phyloP scores from a whole-genome alignment of 1,140 invertebrate genomes.

The Ctenoplectra terminalis region DNA sequence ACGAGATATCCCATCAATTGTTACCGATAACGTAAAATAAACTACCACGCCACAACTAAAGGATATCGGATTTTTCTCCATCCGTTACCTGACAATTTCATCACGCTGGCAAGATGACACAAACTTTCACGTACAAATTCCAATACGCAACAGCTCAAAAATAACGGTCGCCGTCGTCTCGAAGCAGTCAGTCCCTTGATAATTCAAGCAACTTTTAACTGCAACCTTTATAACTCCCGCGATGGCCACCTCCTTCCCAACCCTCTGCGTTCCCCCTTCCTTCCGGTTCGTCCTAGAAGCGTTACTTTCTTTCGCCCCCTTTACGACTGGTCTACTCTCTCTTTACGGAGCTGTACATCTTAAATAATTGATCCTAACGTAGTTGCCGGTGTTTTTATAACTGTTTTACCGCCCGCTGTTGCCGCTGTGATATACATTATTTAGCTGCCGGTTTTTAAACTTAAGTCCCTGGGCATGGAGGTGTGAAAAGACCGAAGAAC shows the following conservation, averaged over 20 bases:
- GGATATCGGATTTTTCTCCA: neutral
- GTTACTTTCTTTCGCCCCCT: conserved; percentile 75
- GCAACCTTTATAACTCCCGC: conserved; percentile 77
- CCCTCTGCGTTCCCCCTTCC: conserved; percentile 43
- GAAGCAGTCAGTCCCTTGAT: conserved; percentile 73
- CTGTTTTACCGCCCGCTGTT: conserved; percentile 81
- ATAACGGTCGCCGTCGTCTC: conserved; percentile 53
- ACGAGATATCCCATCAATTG: neutral
- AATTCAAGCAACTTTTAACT: conserved; percentile 81
- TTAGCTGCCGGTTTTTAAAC: conserved; percentile 81
- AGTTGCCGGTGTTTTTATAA: conserved; percentile 83
- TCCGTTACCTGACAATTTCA: conserved; percentile 16
- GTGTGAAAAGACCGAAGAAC: conserved; percentile 73
- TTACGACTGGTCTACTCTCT: conserved; percentile 79
- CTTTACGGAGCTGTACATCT: conserved; percentile 75
- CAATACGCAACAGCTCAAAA: conserved; percentile 57
- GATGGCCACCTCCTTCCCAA: conserved; percentile 48
- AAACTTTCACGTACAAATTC: conserved; percentile 45
- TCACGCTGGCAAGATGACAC: neutral
- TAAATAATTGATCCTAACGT: conserved; percentile 83
- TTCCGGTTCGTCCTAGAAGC: conserved; percentile 70
- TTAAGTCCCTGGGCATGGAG: conserved; percentile 77
- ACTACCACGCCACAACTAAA: neutral
- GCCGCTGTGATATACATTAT: conserved; percentile 79
- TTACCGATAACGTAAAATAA: neutral